These are phyloP conservation scores for Chloroclystis v-ata DNA, from an alignment of 2,888 invertebrate genomes.

Conservation along the genomic window DNA sequence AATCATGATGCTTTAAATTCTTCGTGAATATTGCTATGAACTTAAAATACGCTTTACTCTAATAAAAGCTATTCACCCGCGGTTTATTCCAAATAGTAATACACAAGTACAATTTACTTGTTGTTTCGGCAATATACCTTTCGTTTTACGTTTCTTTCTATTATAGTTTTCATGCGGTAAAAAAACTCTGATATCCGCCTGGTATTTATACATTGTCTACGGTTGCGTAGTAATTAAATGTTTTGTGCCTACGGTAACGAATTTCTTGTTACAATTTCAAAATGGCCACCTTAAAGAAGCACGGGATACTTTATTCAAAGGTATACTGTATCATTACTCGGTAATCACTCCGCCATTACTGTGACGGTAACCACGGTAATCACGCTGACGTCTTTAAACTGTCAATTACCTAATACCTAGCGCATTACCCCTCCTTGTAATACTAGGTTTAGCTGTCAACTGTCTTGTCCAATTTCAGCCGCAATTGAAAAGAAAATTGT, in stretches of 20 bases:
- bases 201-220: too few relatives aligned
- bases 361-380: conserved; percentile 20
- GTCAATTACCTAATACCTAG: conserved; percentile 17
- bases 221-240: too few relatives aligned
- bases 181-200: too few relatives aligned
- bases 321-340: background rate
- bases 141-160: too few relatives aligned
- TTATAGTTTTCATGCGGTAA: too few relatives aligned
- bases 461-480: background rate
- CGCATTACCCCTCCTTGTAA: background rate
- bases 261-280: too few relatives aligned
- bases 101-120: too few relatives aligned
- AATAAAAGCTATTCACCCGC: too few relatives aligned
- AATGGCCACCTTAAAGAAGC: too few relatives aligned
- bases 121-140: too few relatives aligned
- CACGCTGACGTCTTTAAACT: conserved; percentile 6
- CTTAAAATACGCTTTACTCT: background rate
- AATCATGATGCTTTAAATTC: conserved; percentile 5
- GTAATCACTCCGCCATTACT: conserved; percentile 16
- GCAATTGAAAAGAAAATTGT: background rate
- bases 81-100: too few relatives aligned
- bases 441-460: background rate
- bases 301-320: background rate
- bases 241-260: too few relatives aligned
- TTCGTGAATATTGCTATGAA: background rate